Evolutionary conservation across 1,140 invertebrate species (phyloP).

Genomic region (Bacillus rossius): DNA sequence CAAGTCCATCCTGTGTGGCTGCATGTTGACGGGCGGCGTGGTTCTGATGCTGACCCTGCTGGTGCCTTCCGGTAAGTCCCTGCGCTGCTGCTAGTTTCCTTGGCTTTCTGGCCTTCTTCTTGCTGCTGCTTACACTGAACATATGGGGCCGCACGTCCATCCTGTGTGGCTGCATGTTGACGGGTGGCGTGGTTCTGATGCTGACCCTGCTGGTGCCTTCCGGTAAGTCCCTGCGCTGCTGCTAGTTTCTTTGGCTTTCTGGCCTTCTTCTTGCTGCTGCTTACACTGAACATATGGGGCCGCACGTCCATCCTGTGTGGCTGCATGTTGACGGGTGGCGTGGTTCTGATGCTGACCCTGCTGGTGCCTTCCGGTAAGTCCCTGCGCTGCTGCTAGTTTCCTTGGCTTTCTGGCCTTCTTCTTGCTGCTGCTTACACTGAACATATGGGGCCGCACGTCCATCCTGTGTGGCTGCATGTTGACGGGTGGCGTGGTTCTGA

Average conservation of each 20-base stretch:
- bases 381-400: no score
- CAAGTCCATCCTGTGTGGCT: conserved; percentile 58
- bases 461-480: conserved; percentile 65
- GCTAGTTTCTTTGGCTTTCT: conserved; percentile 79
- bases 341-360: conserved; percentile 51
- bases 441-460: conserved; percentile 62
- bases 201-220: conserved; percentile 51
- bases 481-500: conserved; percentile 54
- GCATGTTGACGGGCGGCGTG: conserved; percentile 61
- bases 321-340: conserved; percentile 61
- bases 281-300: conserved; percentile 66
- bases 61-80: conserved; percentile 50
- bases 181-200: conserved; percentile 56
- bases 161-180: conserved; percentile 61
- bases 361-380: conserved; percentile 50
- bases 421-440: conserved; percentile 60
- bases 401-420: conserved; percentile 72
- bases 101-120: conserved; percentile 68
- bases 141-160: conserved; percentile 63
- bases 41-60: conserved; percentile 52
- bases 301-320: conserved; percentile 60
- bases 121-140: conserved; percentile 62
- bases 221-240: no score
- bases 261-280: conserved; percentile 60
- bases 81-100: no score